Base-by-base conservation (phyloP, 2,113 vertebrate species). In the Platysteira castanea region DNA sequence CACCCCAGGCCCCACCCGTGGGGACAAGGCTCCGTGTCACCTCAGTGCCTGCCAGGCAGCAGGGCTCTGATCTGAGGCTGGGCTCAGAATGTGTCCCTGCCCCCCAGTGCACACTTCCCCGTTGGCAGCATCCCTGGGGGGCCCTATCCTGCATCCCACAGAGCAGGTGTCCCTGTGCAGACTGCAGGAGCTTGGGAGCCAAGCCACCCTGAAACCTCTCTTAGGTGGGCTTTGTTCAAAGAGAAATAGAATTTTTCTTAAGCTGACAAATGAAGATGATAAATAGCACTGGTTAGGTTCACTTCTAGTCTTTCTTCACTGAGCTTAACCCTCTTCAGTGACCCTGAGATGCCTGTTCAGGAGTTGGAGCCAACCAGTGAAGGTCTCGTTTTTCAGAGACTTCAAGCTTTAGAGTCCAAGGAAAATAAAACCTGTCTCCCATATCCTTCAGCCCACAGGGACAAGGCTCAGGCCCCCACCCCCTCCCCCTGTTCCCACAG, bases 401-500 rank as follows among this genome's bases (percentile, higher is more conserved):
- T 49, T 78, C 53, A n/a, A 1, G 10, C 54, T 41, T 67, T 28
- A 33, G 23, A 30, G 53, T 19, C 33, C 8, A 24, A 46, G 70
- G 21, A 15, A 49, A 37, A 13, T 6, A 21, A 53, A 67, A 11
- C 7, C 7, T 54, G 5, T 49, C n/a, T 30, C 1, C 7, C 9
- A 2, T 9, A 1, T 31, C 56, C 7, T 49, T 41, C 19, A 63
- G 20, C 24, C 31, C 26, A 1, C 30, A 42, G 42, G 49, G 27
- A 31, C 33, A 22, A 26, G 28, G 54, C 49, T 71, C 30, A 56
- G 28, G 18, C 49, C 33, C 39, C 26, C 11, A 3, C 22, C n/a
- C 41, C 44, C 10, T 42, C 7, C 9, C 64, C 42, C 47, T 3
- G 1, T 14, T 1, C 2, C 0, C 7, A 1, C 35, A 60, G 42